Evolutionary conservation across 2,888 invertebrate genomes (phyloP).

Genomic region (Brachylomia viminalis): DNA sequence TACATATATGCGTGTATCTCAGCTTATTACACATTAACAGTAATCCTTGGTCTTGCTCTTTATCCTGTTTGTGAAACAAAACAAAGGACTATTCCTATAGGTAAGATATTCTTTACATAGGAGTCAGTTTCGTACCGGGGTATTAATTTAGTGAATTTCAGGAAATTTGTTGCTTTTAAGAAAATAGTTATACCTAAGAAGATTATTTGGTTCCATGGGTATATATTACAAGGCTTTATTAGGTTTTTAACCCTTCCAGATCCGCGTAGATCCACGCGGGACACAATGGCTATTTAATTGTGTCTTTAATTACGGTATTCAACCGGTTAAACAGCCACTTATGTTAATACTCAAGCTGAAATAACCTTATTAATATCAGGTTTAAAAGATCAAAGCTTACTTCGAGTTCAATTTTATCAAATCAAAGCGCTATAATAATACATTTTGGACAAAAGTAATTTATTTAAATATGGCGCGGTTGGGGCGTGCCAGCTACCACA

Average conservation of each 20-base stretch:
- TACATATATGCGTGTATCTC: conserved; percentile 5
- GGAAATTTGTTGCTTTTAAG: neutral
- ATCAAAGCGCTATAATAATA: conserved; percentile 54
- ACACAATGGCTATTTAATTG: too few species aligned
- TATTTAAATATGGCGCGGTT: conserved; percentile 75
- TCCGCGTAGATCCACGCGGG: too few species aligned
- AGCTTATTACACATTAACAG: conserved; percentile 41
- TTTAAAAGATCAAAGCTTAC: conserved; percentile 25
- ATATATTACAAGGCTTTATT: neutral
- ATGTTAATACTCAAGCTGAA: neutral
- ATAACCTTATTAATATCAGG: neutral
- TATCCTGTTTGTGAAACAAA: conserved; percentile 19
- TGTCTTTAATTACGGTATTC: too few species aligned
- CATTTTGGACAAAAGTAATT: conserved; percentile 70
- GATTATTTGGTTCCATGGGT: neutral
- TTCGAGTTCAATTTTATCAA: conserved; percentile 45
- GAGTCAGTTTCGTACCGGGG: neutral
- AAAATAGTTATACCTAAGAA: neutral
- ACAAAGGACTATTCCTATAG: conserved; percentile 19
- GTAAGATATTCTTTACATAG: neutral
- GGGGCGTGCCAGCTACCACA: conserved; percentile 72
- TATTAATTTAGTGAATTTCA: neutral
- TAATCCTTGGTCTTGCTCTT: conserved; percentile 26
- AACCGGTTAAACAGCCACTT: neutral
- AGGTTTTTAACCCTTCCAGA: too few species aligned